These are phyloP conservation scores for Felis catus DNA, from an alignment of 2,113 vertebrate species.

Conservation along the genomic window F.catus_Fca126_mat1.0 CM031424.1:86567001-86567500, in stretches of 20 bases:
- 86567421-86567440: too few species aligned
- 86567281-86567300: not conserved
- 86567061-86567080: not conserved
- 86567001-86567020: not conserved
- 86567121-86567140: not conserved
- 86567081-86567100: not conserved
- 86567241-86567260: not conserved
- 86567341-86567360: too few species aligned
- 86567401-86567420: too few species aligned
- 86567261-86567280: not conserved
- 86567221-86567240: not conserved
- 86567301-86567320: not conserved
- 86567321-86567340: too few species aligned
- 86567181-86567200: not conserved
- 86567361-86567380: too few species aligned
- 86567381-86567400: too few species aligned
- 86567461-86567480: too few species aligned
- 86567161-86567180: not conserved
- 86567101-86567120: not conserved
- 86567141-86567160: not conserved
- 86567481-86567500: too few species aligned
- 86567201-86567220: not conserved
- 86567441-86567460: too few species aligned
- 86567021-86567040: fast-evolving
- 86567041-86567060: not conserved